phyloP scores from a whole-genome alignment of 2,888 invertebrate species.

The Vannuccia rotundouncinata region DNA sequence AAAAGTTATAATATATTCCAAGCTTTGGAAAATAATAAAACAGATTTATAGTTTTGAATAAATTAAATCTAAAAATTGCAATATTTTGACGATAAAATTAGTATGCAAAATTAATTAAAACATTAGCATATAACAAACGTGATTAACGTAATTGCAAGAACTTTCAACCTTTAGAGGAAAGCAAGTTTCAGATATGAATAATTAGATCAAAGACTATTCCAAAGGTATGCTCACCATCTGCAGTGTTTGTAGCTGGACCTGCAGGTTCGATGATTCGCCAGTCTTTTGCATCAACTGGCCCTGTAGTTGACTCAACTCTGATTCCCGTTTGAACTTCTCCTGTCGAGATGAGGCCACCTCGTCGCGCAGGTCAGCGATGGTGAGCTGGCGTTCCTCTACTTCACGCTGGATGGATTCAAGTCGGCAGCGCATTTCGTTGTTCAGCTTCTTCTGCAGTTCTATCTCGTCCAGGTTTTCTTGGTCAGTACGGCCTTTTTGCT shows the following conservation, averaged over 20 bases:
- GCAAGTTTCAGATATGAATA: too few species aligned
- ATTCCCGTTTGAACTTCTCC: constrained; percentile 48
- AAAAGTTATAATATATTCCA: too few species aligned
- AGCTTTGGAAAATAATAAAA: too few species aligned
- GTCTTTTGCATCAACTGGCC: constrained; percentile 44
- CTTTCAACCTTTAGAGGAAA: too few species aligned
- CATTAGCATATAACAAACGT: too few species aligned
- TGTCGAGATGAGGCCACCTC: constrained; percentile 50
- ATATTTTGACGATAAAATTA: too few species aligned
- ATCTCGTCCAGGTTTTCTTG: constrained; percentile 91
- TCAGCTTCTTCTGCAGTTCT: constrained; percentile 81
- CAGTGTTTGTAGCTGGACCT: constrained; percentile 42
- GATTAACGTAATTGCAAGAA: too few species aligned
- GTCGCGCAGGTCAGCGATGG: constrained; percentile 50
- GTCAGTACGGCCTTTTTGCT: constrained; percentile 88
- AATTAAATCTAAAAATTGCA: too few species aligned
- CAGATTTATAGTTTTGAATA: too few species aligned
- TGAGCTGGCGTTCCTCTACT: constrained; percentile 51
- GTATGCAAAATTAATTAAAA: too few species aligned
- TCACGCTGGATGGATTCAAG: constrained; percentile 50
- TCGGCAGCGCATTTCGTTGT: constrained; percentile 67
- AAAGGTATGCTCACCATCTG: not conserved
- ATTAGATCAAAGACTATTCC: too few species aligned
- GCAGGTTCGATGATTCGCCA: constrained; percentile 43
- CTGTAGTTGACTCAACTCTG: constrained; percentile 50